A percentile compares a stretch with the other conserved stretches of the same genome.
Evolutionary conservation across 2,888 invertebrate genomes (phyloP).

Genomic region (Lochmaea crataegi): DNA sequence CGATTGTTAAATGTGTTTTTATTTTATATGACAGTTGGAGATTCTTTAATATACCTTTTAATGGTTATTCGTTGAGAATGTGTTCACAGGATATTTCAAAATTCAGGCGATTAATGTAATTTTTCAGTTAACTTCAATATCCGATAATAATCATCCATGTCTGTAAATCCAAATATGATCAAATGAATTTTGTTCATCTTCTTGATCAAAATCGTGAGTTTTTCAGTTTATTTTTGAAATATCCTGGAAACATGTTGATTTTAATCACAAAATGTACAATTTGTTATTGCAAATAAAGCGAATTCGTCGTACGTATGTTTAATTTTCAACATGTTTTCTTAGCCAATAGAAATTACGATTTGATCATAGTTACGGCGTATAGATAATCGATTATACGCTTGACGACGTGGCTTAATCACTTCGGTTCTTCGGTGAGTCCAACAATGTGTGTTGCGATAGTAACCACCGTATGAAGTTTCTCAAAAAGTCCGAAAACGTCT

Average conservation of each 20-base stretch:
- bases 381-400: too few species aligned
- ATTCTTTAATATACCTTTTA: conserved; percentile 13
- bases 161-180: too few species aligned
- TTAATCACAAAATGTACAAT: conserved; percentile 39
- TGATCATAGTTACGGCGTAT: too few species aligned
- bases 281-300: conserved; percentile 44
- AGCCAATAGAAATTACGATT: too few species aligned
- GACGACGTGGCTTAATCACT: too few species aligned
- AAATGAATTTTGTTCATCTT: too few species aligned
- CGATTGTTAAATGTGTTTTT: conserved; percentile 39
- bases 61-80: conserved; percentile 20
- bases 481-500: too few species aligned
- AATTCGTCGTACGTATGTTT: conserved; percentile 19
- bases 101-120: not conserved
- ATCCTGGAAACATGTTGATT: conserved; percentile 31
- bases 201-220: too few species aligned
- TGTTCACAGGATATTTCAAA: conserved; percentile 6
- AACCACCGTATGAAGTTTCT: too few species aligned
- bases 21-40: conserved; percentile 41
- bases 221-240: not conserved
- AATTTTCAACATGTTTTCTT: too few species aligned
- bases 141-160: not conserved
- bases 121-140: not conserved
- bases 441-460: too few species aligned
- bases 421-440: too few species aligned